Conservation (phyloP, 2,113 vertebrate species). For the Opisthocomus hoazin region DNA sequence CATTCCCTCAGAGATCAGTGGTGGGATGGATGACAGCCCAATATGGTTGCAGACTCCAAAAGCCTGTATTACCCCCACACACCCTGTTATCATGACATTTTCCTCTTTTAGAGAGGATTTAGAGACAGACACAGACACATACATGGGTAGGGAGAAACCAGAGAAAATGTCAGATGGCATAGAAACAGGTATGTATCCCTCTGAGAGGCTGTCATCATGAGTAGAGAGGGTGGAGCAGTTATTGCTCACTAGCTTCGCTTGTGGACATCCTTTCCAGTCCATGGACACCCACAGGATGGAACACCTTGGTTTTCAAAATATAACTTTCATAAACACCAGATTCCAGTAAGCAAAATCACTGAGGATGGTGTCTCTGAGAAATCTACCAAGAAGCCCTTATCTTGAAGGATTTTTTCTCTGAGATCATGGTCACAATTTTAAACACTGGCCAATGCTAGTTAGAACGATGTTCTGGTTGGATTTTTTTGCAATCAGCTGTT, state of each 20-base stretch:
- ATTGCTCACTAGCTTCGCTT: neutral
- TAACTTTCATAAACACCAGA: neutral
- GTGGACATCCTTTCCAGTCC: neutral
- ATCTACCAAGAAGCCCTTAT: neutral
- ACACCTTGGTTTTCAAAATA: neutral
- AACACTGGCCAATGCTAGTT: neutral
- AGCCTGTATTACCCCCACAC: conserved; percentile 40
- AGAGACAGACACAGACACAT: conserved; percentile 13
- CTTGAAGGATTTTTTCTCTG: neutral
- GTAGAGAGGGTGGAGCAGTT: neutral
- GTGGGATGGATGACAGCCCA: conserved; percentile 58
- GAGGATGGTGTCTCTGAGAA: neutral
- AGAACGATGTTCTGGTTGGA: neutral
- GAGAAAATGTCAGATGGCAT: conserved; percentile 2
- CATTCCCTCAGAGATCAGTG: conserved; percentile 48
- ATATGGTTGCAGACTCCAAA: conserved; percentile 52
- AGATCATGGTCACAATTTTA: neutral
- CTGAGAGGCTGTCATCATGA: neutral
- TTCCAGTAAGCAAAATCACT: neutral
- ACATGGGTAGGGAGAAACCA: neutral
- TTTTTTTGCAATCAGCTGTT: neutral
- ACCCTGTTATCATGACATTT: conserved; percentile 55
- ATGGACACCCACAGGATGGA: neutral
- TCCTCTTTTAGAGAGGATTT: conserved; percentile 53
- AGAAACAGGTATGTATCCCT: neutral